Evolutionary conservation across 2,113 vertebrate genomes (phyloP), one percentile per base, ranked within the genome.

Genomic region (Bungarus multicinctus): DNA sequence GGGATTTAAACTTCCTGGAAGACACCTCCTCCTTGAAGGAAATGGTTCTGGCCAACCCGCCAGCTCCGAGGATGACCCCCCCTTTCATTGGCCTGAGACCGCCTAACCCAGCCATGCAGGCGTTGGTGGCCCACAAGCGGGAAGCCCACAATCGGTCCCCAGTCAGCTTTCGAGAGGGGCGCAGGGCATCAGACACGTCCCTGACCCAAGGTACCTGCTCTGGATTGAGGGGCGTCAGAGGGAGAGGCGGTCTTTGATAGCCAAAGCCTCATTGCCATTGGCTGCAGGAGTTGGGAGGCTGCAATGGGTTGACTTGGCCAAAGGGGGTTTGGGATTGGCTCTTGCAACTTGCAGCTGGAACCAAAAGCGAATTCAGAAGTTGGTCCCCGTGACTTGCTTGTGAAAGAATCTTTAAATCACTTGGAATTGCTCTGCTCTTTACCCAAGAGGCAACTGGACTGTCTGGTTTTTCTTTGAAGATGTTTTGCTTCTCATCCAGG

Each of bases 101-200:
- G 0, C 94, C 99, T 93, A 99, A 99, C 94, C 98, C 98, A 0
- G 96, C 98, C 92, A 99, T 99, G 99, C 98, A 99, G 69, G 98
- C 98, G 0, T 97, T 99, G 88, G 96, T 97, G 20, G 97, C 98
- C 23, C 99, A 99, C 39, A 99, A 98, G 53, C 97, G 99, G 7
- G 99, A 99, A 95, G 96, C 97, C 1, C 99, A 99, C 96, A 99
- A 99, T 95, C 98, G 99, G 90, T 99, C 99, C 0, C 99, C 99
- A 0, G 98, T 99, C 96, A 99, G 99, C 96, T 99, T 99, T 98
- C 97, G 99, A 60, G 99, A 99, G 96, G 99, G 99, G 12, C 98
- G 99, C 55, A 95, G 99, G 0, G 99, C 99, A 0, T 99, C 99
- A 0, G 99, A 99, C 93, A 99, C 99, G 3, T 99, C 99, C 74